phyloP scores from a whole-genome alignment of 2,797 vertebrate genomes.

The Emys orbicularis region DNA sequence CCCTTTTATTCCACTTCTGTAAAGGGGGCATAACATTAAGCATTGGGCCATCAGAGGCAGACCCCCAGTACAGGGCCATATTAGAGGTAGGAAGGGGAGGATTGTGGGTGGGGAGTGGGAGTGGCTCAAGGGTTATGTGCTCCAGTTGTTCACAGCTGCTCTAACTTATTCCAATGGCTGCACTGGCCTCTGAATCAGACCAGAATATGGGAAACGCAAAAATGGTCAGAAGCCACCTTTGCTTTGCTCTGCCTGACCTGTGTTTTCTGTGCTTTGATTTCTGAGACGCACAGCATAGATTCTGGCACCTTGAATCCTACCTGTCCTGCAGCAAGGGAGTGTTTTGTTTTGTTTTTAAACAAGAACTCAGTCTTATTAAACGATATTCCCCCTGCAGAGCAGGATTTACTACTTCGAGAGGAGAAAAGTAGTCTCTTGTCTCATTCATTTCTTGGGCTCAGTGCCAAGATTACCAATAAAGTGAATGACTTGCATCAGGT shows the following conservation, averaged over 20 bases:
- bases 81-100: not conserved
- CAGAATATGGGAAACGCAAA: not conserved
- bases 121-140: not conserved
- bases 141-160: not conserved
- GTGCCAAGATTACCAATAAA: not conserved
- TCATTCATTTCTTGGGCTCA: not conserved
- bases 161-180: not conserved
- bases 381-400: not conserved
- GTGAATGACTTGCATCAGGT: fast-evolving
- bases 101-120: not conserved
- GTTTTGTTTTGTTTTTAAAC: not conserved
- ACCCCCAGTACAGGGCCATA: not conserved
- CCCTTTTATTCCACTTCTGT: not conserved
- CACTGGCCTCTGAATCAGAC: not conserved
- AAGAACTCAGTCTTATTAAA: not conserved
- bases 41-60: not conserved
- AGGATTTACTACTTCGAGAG: not conserved
- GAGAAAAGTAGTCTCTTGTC: not conserved
- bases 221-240: fast-evolving
- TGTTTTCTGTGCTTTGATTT: not conserved
- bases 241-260: not conserved
- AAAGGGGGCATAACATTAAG: not conserved
- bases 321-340: not conserved
- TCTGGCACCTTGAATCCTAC: not conserved
- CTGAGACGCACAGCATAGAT: not conserved